phyloP scores from a whole-genome alignment of 2,797 vertebrate genomes.

The Spinus pinus region DNA sequence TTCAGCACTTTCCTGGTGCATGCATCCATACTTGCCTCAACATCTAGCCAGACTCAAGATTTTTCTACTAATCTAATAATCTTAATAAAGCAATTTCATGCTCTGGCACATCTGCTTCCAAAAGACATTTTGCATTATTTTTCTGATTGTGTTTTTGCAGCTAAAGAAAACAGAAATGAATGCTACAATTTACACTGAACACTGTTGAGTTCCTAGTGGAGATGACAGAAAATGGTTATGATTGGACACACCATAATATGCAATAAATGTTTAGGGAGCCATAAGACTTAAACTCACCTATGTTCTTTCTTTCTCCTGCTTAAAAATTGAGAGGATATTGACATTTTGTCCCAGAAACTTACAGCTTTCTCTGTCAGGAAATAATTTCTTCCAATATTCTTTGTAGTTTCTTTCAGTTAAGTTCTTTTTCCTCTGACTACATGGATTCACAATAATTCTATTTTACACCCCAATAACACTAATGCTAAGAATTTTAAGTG shows the following conservation, averaged over 20 bases:
- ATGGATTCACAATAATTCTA: not conserved
- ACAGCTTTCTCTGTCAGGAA: not conserved
- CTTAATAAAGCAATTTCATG: not conserved
- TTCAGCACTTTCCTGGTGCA: not conserved
- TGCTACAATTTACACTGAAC: not conserved
- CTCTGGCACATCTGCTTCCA: conserved; percentile 11
- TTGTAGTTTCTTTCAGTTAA: not conserved
- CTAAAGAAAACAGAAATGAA: not conserved
- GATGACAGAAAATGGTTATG: not conserved
- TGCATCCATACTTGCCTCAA: not conserved
- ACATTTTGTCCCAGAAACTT: not conserved
- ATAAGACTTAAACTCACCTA: not conserved
- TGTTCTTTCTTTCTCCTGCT: not conserved
- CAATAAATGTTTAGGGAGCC: not conserved
- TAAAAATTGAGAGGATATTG: not conserved
- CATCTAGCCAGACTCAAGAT: not conserved
- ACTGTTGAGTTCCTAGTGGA: not conserved
- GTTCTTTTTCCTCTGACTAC: not conserved
- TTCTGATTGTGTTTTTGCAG: not conserved
- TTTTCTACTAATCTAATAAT: conserved; percentile 16
- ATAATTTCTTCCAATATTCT: not conserved
- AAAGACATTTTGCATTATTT: not conserved
- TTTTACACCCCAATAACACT: not conserved
- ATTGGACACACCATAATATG: not conserved
- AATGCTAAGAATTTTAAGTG: not conserved